Evolutionary conservation across 2,797 vertebrate genomes (phyloP).

Genomic region (Chiroxiphia lanceolata): DNA sequence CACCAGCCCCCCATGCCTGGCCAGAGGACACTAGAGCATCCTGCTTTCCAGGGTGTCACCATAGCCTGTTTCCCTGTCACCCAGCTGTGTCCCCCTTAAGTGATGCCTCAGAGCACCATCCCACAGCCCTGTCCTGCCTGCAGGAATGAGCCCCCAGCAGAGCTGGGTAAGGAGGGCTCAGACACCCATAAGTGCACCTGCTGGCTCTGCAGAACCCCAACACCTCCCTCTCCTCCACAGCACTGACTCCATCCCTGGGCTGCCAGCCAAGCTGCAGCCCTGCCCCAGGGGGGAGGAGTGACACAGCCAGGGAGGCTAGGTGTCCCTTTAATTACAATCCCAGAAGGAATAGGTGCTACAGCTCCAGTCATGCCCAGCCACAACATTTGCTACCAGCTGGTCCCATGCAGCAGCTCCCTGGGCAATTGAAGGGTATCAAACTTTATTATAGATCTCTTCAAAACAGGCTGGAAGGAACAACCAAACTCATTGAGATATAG

Average conservation of each 20-base stretch:
- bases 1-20: accelerated
- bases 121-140: too few species aligned
- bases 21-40: accelerated
- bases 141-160: not conserved
- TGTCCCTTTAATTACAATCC: not conserved
- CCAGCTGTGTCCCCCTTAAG: accelerated
- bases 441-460: conserved; percentile 70
- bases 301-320: not conserved
- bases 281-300: accelerated
- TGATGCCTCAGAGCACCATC: not conserved
- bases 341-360: not conserved
- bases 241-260: not conserved
- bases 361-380: not conserved
- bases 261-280: not conserved
- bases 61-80: not conserved
- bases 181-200: accelerated
- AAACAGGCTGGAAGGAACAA: conserved; percentile 52
- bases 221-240: not conserved
- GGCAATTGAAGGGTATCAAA: conserved; percentile 64
- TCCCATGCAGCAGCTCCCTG: not conserved
- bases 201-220: not conserved
- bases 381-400: not conserved
- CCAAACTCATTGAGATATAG: not conserved
- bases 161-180: not conserved
- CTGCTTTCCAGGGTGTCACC: not conserved